A percentile compares a stretch with the other conserved stretches of the same genome.
Evolutionary conservation across 2,113 vertebrate genomes (phyloP).

Genomic region (Pluvialis apricaria): DNA sequence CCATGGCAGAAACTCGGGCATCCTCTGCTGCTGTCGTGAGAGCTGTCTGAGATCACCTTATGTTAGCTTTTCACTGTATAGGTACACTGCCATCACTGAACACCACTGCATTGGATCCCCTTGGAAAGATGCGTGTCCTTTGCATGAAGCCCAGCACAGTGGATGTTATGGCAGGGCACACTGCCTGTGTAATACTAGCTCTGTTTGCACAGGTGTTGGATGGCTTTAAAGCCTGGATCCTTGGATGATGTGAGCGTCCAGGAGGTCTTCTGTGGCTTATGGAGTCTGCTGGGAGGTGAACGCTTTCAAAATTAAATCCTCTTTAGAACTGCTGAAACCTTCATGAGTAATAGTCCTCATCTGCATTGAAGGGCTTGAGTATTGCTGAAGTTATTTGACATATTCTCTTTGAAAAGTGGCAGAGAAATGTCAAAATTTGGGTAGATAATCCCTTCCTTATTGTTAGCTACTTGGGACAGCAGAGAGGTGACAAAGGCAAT

Average conservation of each 20-base stretch:
- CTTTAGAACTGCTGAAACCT: neutral
- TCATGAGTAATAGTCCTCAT: neutral
- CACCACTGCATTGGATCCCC: neutral
- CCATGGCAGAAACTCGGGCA: neutral
- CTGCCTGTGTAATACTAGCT: neutral
- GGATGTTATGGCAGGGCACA: neutral
- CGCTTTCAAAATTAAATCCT: neutral
- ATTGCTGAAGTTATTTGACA: neutral
- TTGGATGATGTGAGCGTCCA: neutral
- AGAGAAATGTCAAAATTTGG: neutral
- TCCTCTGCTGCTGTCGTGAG: neutral
- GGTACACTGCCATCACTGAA: neutral
- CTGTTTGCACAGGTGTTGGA: neutral
- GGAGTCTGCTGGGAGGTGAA: neutral
- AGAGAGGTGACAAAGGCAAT: neutral
- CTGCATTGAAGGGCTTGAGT: neutral
- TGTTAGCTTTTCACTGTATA: neutral
- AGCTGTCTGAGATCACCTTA: neutral
- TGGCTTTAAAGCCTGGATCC: neutral
- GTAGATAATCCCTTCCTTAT: neutral
- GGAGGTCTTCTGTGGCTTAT: neutral
- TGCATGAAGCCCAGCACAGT: fast-evolving
- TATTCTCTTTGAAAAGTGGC: neutral
- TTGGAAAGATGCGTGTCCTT: neutral
- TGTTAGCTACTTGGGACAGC: neutral